Percentiles rank a stretch among this genome's conserved stretches.
These are phyloP conservation scores for Papilio aristodemus DNA, from an alignment of 1,140 invertebrate species.

Conservation along the genomic window DNA sequence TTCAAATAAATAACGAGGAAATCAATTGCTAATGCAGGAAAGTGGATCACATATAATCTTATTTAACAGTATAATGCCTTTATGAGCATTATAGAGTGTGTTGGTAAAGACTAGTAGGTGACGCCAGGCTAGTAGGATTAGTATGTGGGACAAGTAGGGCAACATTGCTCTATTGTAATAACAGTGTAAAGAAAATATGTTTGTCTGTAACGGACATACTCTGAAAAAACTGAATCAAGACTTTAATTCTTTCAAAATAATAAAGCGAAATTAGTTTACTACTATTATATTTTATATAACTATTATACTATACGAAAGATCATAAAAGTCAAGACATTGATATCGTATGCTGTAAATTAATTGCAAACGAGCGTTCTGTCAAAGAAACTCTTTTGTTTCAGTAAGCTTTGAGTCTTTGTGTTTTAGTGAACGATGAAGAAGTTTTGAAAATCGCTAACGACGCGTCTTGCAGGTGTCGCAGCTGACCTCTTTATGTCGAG, in stretches of 20 bases:
- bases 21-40: not conserved
- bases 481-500: conserved; percentile 6
- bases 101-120: not conserved
- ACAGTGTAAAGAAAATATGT: no score
- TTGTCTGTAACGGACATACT: no score
- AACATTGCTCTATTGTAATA: no score
- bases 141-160: not conserved
- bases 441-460: not conserved
- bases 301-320: no score
- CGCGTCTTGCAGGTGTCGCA: not conserved
- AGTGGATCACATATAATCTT: conserved; percentile 11
- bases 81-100: conserved; percentile 1
- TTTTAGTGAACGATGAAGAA: not conserved
- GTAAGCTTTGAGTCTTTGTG: not conserved
- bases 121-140: conserved; percentile 1
- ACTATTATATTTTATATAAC: no score
- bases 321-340: no score
- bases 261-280: not conserved
- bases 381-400: not conserved
- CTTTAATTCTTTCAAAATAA: no score
- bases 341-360: not conserved
- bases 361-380: not conserved
- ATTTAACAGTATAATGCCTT: not conserved
- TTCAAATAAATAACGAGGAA: not conserved
- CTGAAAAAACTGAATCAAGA: no score